These are phyloP conservation scores for Sminthopsis crassicaudata DNA, from an alignment of 2,113 vertebrate species.

Conservation along the genomic window DNA sequence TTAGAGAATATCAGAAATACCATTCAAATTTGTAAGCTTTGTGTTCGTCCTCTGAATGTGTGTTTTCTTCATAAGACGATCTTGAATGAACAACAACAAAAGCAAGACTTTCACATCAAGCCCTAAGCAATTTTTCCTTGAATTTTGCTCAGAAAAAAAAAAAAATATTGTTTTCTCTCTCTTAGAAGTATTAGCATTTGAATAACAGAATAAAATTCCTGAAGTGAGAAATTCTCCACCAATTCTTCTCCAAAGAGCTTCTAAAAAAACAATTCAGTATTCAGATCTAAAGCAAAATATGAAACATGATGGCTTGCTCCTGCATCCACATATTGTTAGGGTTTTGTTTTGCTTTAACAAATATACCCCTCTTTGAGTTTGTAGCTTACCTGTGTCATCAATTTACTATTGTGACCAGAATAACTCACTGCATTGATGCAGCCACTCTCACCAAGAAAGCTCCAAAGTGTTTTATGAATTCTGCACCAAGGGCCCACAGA, in stretches of 20 bases:
- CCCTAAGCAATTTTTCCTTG: background rate
- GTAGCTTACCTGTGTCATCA: background rate
- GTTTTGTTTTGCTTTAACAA: background rate
- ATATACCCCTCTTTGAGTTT: background rate
- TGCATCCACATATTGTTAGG: background rate
- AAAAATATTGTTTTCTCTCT: background rate
- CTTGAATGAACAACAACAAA: background rate
- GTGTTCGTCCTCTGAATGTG: background rate
- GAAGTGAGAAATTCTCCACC: background rate
- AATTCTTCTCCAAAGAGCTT: background rate
- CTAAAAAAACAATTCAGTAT: background rate
- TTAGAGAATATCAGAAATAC: conserved; percentile 52
- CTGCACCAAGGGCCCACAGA: conserved; percentile 6
- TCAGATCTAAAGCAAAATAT: conserved; percentile 17
- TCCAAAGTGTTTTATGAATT: conserved; percentile 3
- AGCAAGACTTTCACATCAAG: background rate
- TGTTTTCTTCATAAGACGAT: background rate
- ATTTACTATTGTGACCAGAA: background rate
- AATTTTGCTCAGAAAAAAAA: background rate
- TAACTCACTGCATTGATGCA: background rate
- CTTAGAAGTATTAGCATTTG: conserved; percentile 14
- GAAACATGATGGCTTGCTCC: background rate
- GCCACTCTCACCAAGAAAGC: background rate
- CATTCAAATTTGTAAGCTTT: conserved; percentile 19
- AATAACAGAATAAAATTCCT: background rate